Conservation (phyloP, 2,797 vertebrate genomes). For the Babyrousa celebensis region DNA sequence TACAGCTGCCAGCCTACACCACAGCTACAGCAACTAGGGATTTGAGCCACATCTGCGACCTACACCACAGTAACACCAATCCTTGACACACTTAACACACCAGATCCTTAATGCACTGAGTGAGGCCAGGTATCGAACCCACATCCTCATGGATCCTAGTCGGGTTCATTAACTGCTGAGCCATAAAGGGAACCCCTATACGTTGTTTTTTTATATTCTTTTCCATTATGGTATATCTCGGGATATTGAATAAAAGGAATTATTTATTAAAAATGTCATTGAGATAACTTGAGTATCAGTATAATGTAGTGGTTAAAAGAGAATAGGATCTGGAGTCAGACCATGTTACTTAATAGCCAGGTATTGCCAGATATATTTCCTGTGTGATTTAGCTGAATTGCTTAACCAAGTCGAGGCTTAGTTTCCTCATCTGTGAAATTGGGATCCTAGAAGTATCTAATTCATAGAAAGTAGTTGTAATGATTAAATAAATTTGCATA, state of each 20-base stretch:
- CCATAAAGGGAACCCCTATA: no score
- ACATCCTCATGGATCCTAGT: no score
- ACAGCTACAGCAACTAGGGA: no score
- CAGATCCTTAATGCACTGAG: no score
- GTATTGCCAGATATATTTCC: neutral
- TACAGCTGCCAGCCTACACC: no score
- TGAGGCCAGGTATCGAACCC: no score
- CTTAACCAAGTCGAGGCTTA: neutral
- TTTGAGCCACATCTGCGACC: no score
- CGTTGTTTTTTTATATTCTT: no score
- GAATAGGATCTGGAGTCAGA: neutral
- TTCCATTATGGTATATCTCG: no score
- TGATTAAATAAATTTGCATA: constrained; percentile 12
- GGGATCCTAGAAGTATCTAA: neutral
- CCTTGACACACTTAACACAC: no score
- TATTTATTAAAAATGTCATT: constrained; percentile 35
- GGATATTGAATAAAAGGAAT: neutral
- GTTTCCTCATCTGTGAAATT: neutral
- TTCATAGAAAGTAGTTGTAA: neutral
- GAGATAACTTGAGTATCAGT: constrained; percentile 8
- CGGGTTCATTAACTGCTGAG: no score
- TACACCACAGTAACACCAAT: no score
- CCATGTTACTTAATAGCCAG: neutral
- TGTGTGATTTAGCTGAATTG: neutral
- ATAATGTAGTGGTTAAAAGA: neutral